These are phyloP conservation scores for Lamprologus tigripictilis DNA, from an alignment of 2,113 vertebrate species.

Conservation along the genomic window DNA sequence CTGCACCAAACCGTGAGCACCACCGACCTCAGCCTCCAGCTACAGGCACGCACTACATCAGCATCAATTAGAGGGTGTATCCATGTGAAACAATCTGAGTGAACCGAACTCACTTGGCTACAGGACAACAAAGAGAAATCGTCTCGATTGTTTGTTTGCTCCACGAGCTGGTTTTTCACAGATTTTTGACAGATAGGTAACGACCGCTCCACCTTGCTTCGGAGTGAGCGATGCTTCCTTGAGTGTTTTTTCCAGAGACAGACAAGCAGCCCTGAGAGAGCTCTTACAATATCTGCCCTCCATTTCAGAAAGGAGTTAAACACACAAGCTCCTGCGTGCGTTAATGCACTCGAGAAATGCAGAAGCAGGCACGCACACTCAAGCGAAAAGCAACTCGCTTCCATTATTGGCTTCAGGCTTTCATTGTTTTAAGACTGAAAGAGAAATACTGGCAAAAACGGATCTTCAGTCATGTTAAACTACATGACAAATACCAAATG, in stretches of 20 bases:
- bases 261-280: neutral
- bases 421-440: neutral
- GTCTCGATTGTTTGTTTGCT: neutral
- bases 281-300: neutral
- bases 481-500: neutral
- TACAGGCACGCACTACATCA: neutral
- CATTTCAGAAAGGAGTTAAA: neutral
- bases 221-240: neutral
- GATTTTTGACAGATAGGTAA: neutral
- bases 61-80: slow-evolving; percentile 3
- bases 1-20: neutral
- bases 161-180: neutral
- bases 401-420: neutral
- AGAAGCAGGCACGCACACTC: neutral
- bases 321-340: neutral
- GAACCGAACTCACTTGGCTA: neutral
- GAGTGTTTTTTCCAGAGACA: neutral
- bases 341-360: neutral
- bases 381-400: neutral
- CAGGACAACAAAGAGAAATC: neutral
- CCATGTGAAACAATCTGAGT: slow-evolving; percentile 6
- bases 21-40: neutral
- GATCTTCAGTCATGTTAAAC: neutral
- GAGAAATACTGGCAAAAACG: fast-evolving
- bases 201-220: neutral